Percentiles rank a stretch among this genome's conserved stretches.
Evolutionary conservation across 2,797 vertebrate species (phyloP).

Genomic region (Brachyrhaphis roseni): DNA sequence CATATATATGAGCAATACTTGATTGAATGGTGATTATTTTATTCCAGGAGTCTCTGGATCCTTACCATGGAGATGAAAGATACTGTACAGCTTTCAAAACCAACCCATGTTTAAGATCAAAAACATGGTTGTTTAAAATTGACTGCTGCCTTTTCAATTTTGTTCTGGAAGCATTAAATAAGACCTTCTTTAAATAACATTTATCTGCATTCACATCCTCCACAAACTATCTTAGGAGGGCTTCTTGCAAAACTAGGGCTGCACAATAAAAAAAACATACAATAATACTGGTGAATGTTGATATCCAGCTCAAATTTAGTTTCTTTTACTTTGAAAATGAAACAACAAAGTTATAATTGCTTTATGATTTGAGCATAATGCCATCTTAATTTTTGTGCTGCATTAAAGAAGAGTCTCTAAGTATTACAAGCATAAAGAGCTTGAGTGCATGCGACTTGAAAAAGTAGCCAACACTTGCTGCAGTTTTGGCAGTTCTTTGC

Average conservation of each 20-base stretch:
- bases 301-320: neutral
- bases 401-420: neutral
- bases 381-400: neutral
- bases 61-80: conserved; percentile 32
- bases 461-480: neutral
- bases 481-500: neutral
- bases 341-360: neutral
- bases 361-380: neutral
- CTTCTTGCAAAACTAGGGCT: conserved; percentile 23
- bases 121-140: conserved; percentile 39
- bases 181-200: conserved; percentile 41
- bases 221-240: conserved; percentile 22
- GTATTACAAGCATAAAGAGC: neutral
- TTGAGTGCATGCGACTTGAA: neutral
- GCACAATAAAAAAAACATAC: neutral
- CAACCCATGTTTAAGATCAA: conserved; percentile 13
- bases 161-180: conserved; percentile 57
- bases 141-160: conserved; percentile 60
- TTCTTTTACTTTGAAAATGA: neutral
- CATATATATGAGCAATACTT: conserved; percentile 80
- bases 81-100: conserved; percentile 33
- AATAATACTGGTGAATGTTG: neutral
- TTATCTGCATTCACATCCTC: conserved; percentile 50
- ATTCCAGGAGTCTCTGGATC: conserved; percentile 32
- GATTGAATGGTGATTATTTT: conserved; percentile 50